These are phyloP conservation scores for Phallusia fumigata DNA, from an alignment of 23 tunicate species.

Conservation along the genomic window DNA sequence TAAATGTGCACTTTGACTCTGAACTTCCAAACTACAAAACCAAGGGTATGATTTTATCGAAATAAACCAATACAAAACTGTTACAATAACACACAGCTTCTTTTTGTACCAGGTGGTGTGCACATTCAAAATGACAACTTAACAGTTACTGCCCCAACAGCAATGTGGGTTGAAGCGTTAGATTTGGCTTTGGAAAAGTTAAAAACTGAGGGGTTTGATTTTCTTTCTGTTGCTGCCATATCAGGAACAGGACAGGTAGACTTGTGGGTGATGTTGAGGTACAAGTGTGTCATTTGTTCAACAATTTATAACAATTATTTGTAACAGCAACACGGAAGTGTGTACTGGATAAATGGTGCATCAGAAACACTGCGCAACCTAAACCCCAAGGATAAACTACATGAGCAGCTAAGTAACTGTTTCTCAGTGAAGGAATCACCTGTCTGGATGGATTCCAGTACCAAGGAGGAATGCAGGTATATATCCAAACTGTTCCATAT, in stretches of 20 bases:
- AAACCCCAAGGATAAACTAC: constrained; percentile 23
- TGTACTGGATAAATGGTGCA: constrained; percentile 82
- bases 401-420: constrained; percentile 54
- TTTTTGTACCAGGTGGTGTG: constrained; percentile 56
- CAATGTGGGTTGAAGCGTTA: constrained; percentile 89
- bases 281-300: no score
- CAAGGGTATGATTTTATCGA: constrained; percentile 41
- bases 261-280: no score
- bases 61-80: not conserved
- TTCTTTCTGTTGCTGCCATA: constrained; percentile 60
- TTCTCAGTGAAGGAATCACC: constrained; percentile 86
- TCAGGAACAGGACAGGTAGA: constrained; percentile 96
- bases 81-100: not conserved
- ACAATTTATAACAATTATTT: not conserved
- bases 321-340: constrained; percentile 96
- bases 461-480: constrained; percentile 78
- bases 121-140: constrained; percentile 66
- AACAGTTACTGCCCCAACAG: constrained; percentile 80
- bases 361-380: constrained; percentile 32
- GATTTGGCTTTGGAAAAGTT: constrained; percentile 58
- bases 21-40: constrained; percentile 73
- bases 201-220: constrained; percentile 52
- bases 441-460: constrained; percentile 98
- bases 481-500: not conserved
- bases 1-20: constrained; percentile 66